Base-by-base conservation (phyloP, 2,888 invertebrate species). In the Macrosiphum euphorbiae region DNA sequence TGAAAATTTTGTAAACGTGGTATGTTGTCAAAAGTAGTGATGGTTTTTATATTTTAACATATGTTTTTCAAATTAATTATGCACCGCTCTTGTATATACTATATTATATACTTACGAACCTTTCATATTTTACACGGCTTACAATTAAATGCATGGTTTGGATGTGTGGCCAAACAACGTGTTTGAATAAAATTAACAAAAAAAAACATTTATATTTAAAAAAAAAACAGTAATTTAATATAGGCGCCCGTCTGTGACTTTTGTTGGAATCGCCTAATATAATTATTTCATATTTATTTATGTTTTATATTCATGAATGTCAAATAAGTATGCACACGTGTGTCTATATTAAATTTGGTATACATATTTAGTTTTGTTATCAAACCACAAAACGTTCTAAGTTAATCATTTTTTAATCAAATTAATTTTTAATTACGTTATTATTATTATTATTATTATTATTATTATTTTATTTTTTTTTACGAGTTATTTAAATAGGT, bases 321-420 rank as follows among this genome's bases (percentile, higher is more conserved):
- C 88, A 88, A 88, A 87, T 20, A 87, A 87, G 50, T 87, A n/a
- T n/a, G 50, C n/a, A 8, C n/a, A 87, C 16, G 50, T 87, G 20
- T 87, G 78, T 78, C 35, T 24, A 20, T 78, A 78, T 78, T 78
- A 78, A 35, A 78, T 78, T 78, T 35, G 35, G 35, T 78, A 16
- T 35, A 35, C 20, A 78, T 78, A 20, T 78, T 35, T 78, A 13
- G 20, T 78, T 35, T 78, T 78, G 35, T 86, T 86, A 47, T 44
- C 16, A 44, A 47, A 86, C 28, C 28, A 86, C 47, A 55, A 58
- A 61, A 44, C 28, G 28, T 89, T 89, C 28, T 58, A 89, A 58
- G 44, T 58, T 89, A 89, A 89, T 55, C 89, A 41, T 44, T 58
- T 89, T 88, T 89, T 89, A 89, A 89, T 89, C 58, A 58, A 58